These are phyloP conservation scores for Ovis canadensis DNA, from an alignment of 2,113 vertebrate species.

Conservation along the genomic window DNA sequence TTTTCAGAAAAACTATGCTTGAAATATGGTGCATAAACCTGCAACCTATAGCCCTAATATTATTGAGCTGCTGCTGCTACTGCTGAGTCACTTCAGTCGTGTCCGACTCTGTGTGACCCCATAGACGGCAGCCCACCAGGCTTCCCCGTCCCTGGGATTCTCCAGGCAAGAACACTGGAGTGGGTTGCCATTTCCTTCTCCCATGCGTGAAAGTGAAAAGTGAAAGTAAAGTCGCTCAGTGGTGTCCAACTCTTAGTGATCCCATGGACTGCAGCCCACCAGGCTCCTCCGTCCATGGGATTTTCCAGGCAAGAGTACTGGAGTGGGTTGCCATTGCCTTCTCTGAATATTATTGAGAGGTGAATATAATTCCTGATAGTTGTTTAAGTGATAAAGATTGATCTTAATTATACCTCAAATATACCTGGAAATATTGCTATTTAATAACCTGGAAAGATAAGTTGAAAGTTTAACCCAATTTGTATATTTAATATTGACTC, in stretches of 20 bases:
- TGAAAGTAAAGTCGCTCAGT: too few species aligned
- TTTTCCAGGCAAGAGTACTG: too few species aligned
- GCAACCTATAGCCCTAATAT: not conserved
- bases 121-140: too few species aligned
- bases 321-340: too few species aligned
- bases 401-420: not conserved
- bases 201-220: too few species aligned
- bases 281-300: too few species aligned
- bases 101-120: too few species aligned
- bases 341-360: not conserved
- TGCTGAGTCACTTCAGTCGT: too few species aligned
- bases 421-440: not conserved
- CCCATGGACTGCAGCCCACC: too few species aligned
- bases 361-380: not conserved
- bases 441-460: not conserved
- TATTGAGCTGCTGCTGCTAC: not conserved
- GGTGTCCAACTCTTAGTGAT: accelerated
- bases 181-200: too few species aligned
- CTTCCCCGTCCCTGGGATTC: too few species aligned
- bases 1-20: constrained; percentile 1
- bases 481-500: not conserved
- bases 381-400: not conserved
- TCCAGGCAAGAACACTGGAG: too few species aligned
- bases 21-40: not conserved
- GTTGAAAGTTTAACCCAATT: not conserved